Base-by-base conservation (phyloP, 2,888 invertebrate genomes). In the Drosophila monieri region DNA sequence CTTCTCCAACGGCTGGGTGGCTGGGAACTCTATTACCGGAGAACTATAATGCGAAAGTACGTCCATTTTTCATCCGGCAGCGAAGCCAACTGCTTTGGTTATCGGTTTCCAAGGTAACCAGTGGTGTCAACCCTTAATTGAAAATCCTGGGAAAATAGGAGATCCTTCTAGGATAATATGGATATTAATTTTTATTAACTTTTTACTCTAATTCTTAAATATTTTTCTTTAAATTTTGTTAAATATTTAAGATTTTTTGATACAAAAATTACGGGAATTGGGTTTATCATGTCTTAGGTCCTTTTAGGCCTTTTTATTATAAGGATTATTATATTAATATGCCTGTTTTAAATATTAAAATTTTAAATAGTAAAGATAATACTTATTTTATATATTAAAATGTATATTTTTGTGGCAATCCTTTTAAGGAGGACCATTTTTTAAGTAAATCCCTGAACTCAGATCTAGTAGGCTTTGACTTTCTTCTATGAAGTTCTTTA, bases 351-450 rank as follows among this genome's bases (percentile, higher is more conserved):
- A 25, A 6, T 25, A 25, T 1, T 25, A 8, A 25, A 6, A 25
- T 25, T 8, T 25, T 25, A 8, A 6, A 8, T 21, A 21, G 4
- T 3, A 8, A 25, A 25, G 1, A 14, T 6, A n/a, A 15, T 6
- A 5, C 6, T 39, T 1, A 39, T 14, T 27, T 27, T 8, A 0
- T 8, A 6, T 25, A 25, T 1, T 25, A 8, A 25, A 6, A 25
- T 25, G 4, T 3, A 8, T 1, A 39, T 14, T 21, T 98, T 92
- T 97, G 97, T 79, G 96, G 97, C 43, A 21, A 43, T 18, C 21
- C 21, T 43, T 6, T 43, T 12, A 43, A 41, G 18, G 39, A 41
- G 39, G 18, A 41, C 43, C 21, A 41, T 41, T 41, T 18, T 18
- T 21, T 12, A 21, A 41, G 6, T 18, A 2, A 15, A 18, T 1